Evolutionary conservation across 2,113 vertebrate species (phyloP).

Genomic region (Coracopsis vasa): DNA sequence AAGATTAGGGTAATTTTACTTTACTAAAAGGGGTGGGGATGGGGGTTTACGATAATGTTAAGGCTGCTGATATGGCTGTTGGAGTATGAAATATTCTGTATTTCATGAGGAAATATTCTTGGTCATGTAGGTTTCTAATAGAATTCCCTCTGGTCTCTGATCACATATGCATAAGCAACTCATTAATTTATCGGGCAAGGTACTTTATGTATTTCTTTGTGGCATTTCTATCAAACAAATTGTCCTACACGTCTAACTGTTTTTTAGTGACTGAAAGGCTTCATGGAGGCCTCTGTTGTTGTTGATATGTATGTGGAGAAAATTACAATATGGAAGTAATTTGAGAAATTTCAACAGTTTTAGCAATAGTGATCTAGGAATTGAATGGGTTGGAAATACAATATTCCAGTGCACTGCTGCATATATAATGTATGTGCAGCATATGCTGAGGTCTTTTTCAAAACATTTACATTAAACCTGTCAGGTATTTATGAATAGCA

Average conservation of each 20-base stretch:
- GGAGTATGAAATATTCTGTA: not conserved
- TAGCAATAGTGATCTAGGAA: conserved; percentile 63
- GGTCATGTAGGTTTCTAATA: not conserved
- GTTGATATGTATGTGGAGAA: conserved; percentile 67
- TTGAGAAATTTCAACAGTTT: conserved; percentile 69
- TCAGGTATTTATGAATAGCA: conserved; percentile 84
- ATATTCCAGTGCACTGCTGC: conserved; percentile 67
- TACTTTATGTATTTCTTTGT: conserved; percentile 15
- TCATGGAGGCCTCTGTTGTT: conserved; percentile 59
- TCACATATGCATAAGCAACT: not conserved
- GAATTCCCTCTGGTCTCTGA: conserved; percentile 11
- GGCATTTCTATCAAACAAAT: conserved; percentile 48
- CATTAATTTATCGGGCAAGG: conserved; percentile 1
- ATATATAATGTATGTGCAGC: conserved; percentile 76
- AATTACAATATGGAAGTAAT: conserved; percentile 70
- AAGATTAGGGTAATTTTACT: not conserved
- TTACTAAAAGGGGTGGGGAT: not conserved
- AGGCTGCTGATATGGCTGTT: not conserved
- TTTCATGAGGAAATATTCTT: not conserved
- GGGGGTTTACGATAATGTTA: not conserved
- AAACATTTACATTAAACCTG: conserved; percentile 85
- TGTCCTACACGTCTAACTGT: conserved; percentile 50
- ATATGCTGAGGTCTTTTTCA: conserved; percentile 80
- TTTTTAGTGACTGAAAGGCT: conserved; percentile 61
- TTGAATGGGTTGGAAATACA: conserved; percentile 57